Conservation (phyloP, 2,888 invertebrate species). For the Hecatera dysodea region DNA sequence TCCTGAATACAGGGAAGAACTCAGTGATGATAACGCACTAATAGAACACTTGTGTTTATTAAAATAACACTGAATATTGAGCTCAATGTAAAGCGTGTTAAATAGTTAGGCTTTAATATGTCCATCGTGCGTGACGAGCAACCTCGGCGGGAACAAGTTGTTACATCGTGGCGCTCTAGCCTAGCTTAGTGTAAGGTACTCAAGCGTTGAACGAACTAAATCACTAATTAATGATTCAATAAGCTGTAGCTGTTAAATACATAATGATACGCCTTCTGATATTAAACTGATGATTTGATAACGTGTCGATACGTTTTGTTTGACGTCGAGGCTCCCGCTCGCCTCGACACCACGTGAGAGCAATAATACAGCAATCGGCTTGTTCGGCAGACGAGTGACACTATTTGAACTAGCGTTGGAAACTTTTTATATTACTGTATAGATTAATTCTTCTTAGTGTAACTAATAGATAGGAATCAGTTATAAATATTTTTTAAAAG, state of each 20-base stretch:
- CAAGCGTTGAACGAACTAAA: conserved; percentile 81
- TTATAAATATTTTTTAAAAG: conserved; percentile 79
- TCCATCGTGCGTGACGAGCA: conserved; percentile 72
- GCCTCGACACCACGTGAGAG: conserved; percentile 74
- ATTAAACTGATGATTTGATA: conserved; percentile 75
- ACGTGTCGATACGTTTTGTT: conserved; percentile 63
- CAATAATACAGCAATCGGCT: conserved; percentile 79
- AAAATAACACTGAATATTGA: conserved; percentile 66
- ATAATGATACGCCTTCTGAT: conserved; percentile 81
- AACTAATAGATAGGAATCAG: conserved; percentile 82
- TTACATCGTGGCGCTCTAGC: conserved; percentile 80
- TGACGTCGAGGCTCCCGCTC: conserved; percentile 69
- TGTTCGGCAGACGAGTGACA: conserved; percentile 77
- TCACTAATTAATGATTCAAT: conserved; percentile 77
- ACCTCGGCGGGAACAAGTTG: conserved; percentile 85
- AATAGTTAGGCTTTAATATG: conserved; percentile 67
- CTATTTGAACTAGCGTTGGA: conserved; percentile 77
- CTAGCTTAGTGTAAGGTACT: conserved; percentile 79
- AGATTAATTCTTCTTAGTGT: conserved; percentile 81
- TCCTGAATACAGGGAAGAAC: conserved; percentile 79
- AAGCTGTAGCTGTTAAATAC: conserved; percentile 82
- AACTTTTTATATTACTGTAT: conserved; percentile 81
- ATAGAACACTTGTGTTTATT: conserved; percentile 70
- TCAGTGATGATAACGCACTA: conserved; percentile 74
- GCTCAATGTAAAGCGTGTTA: conserved; percentile 73